Evolutionary conservation across 2,113 vertebrate genomes (phyloP).

Genomic region (Bombycilla garrulus): DNA sequence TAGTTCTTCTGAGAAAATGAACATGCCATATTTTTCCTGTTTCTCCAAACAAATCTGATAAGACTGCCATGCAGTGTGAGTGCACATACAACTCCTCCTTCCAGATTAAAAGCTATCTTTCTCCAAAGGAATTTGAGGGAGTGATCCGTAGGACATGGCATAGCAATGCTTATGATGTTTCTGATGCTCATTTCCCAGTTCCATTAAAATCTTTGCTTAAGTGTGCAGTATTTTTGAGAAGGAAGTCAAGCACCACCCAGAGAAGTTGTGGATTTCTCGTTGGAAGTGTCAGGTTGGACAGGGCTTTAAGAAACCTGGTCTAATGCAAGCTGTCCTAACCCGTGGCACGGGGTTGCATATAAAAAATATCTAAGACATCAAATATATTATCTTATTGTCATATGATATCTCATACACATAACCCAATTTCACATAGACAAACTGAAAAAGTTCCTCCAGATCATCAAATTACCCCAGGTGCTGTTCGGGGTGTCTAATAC

Average conservation of each 20-base stretch:
- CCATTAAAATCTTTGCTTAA: neutral
- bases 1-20: neutral
- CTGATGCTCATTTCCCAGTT: neutral
- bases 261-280: fast-evolving
- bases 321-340: neutral
- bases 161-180: neutral
- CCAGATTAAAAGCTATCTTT: neutral
- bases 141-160: fast-evolving
- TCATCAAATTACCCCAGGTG: neutral
- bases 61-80: neutral
- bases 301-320: neutral
- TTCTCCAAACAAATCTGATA: neutral
- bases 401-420: neutral
- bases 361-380: neutral
- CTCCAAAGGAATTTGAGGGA: neutral
- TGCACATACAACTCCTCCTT: neutral
- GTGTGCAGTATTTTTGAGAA: neutral
- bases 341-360: neutral
- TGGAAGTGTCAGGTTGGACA: fast-evolving
- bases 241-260: neutral
- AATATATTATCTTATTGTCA: neutral
- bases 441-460: neutral
- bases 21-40: neutral
- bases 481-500: neutral
- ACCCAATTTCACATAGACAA: neutral